Conservation (phyloP, 2,888 invertebrate genomes). For the Gerris lacustris region DNA sequence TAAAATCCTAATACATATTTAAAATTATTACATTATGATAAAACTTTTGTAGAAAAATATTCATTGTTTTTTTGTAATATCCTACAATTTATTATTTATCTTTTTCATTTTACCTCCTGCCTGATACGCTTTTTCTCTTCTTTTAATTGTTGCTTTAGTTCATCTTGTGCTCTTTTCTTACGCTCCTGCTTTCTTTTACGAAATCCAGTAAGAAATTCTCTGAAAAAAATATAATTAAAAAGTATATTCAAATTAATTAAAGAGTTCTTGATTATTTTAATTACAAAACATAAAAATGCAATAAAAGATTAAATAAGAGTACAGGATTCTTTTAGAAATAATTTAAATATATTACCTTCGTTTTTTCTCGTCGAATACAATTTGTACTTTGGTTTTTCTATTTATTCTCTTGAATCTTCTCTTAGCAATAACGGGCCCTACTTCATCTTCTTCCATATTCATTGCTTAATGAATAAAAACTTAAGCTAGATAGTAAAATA, state of each 20-base stretch:
- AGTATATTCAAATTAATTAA: no score
- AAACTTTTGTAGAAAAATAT: no score
- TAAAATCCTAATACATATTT: background rate
- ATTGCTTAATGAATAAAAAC: no score
- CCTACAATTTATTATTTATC: no score
- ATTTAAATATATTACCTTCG: conserved; percentile 41
- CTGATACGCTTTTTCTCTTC: conserved; percentile 64
- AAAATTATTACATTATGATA: conserved; percentile 2
- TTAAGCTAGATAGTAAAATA: no score
- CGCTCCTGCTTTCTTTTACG: conserved; percentile 66
- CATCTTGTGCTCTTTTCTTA: conserved; percentile 59
- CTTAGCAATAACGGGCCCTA: conserved; percentile 12
- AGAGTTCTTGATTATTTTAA: no score
- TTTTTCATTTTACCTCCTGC: conserved; percentile 44
- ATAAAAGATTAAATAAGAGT: conserved; percentile 17
- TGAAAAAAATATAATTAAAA: conserved; percentile 36
- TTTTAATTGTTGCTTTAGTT: conserved; percentile 56
- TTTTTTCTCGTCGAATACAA: conserved; percentile 49
- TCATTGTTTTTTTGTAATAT: no score
- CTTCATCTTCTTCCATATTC: background rate
- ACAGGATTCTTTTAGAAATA: background rate
- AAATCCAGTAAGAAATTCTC: conserved; percentile 69
- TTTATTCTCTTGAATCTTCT: conserved; percentile 37
- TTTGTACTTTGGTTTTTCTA: conserved; percentile 40
- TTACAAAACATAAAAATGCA: background rate